These are phyloP conservation scores for Collichthys lucidus DNA, from an alignment of 2,113 vertebrate species.

Conservation along the genomic window DNA sequence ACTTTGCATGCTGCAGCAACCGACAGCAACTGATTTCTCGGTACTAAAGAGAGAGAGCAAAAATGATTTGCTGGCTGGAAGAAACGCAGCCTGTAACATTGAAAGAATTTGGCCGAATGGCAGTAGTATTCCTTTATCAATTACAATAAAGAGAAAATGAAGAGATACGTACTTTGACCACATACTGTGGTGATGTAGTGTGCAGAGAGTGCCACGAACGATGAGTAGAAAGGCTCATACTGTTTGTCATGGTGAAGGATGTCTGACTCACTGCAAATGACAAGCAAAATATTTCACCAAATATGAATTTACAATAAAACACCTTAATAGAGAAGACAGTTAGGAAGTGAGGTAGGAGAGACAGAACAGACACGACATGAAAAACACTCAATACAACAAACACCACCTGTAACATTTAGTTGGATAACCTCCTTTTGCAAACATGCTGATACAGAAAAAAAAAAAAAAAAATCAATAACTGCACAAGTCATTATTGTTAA, in stretches of 20 bases:
- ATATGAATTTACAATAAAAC: background rate
- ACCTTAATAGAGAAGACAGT: background rate
- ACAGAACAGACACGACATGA: background rate
- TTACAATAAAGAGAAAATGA: slow-evolving; percentile 3
- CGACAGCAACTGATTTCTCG: slow-evolving; percentile 95
- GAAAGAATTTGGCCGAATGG: background rate
- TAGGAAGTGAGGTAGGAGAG: background rate
- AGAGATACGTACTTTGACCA: slow-evolving; percentile 91
- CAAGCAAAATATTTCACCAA: slow-evolving; percentile 19
- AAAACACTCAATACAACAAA: background rate
- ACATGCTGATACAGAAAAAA: background rate
- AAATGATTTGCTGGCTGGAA: background rate
- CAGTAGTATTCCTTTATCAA: background rate
- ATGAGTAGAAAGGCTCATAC: slow-evolving; percentile 99
- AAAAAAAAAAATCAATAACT: background rate
- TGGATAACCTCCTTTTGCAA: background rate
- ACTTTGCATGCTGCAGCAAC: slow-evolving; percentile 98
- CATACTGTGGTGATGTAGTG: slow-evolving; percentile 99
- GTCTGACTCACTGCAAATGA: slow-evolving; percentile 90
- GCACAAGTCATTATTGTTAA: background rate
- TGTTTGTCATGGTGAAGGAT: slow-evolving; percentile 99
- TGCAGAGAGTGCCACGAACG: slow-evolving; percentile 97
- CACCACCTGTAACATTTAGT: background rate
- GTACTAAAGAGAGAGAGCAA: slow-evolving; percentile 84
- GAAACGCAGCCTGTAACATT: background rate